Percentiles rank a stretch among this genome's conserved stretches.
Conservation (phyloP, 1,140 invertebrate species). For the Pectinophora gossypiella region DNA sequence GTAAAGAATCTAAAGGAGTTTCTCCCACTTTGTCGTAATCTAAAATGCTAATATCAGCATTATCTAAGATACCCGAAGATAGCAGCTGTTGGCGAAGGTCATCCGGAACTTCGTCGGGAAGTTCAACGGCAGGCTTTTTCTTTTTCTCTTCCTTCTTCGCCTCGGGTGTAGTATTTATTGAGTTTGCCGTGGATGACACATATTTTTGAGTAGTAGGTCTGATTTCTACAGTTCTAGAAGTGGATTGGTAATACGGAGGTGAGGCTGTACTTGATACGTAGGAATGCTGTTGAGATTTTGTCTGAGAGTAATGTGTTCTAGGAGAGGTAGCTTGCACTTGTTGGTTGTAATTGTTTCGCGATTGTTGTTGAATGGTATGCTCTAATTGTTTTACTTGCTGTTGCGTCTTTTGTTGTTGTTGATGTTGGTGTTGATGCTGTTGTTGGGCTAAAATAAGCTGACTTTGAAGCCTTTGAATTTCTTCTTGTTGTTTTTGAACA, state of each 20-base stretch:
- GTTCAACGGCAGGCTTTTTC: slow-evolving; percentile 77
- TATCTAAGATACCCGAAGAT: slow-evolving; percentile 89
- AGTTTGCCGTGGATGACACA: slow-evolving; percentile 58
- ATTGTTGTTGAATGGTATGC: slow-evolving; percentile 20
- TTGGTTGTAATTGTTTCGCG: slow-evolving; percentile 38
- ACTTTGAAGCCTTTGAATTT: slow-evolving; percentile 60
- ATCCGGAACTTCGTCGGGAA: slow-evolving; percentile 91
- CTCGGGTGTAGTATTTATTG: slow-evolving; percentile 54
- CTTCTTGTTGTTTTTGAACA: slow-evolving; percentile 65
- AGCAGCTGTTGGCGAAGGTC: slow-evolving; percentile 88
- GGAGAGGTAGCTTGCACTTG: slow-evolving; percentile 45
- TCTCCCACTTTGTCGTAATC: slow-evolving; percentile 93
- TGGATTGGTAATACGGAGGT: slow-evolving; percentile 55
- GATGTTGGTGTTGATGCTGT: slow-evolving; percentile 35
- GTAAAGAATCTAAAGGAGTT: slow-evolving; percentile 87
- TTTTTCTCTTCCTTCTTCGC: slow-evolving; percentile 70
- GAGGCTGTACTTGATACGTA: slow-evolving; percentile 49
- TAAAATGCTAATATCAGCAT: slow-evolving; percentile 89
- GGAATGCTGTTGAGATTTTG: slow-evolving; percentile 31
- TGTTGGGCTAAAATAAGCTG: slow-evolving; percentile 55
- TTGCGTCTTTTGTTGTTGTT: slow-evolving; percentile 45
- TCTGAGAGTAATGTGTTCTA: slow-evolving; percentile 46
- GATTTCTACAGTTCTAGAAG: slow-evolving; percentile 58
- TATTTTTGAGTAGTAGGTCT: slow-evolving; percentile 62
- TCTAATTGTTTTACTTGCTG: slow-evolving; percentile 42